phyloP scores from a whole-genome alignment of 2,113 vertebrate species.

The Lepus americanus region DNA sequence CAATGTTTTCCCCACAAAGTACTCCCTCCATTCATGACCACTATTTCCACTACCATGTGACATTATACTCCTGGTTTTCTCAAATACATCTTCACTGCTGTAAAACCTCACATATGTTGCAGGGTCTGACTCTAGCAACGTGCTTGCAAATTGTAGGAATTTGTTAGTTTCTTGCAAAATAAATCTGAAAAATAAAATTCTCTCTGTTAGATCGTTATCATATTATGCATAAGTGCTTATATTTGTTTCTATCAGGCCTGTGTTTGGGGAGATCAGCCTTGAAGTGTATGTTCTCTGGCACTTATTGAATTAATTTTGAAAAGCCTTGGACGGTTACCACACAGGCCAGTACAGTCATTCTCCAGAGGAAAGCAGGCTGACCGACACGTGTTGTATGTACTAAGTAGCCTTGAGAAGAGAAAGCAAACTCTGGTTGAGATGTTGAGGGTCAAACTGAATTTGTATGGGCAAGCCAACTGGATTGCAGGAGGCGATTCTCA shows the following conservation, averaged over 20 bases:
- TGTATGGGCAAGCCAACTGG: not conserved
- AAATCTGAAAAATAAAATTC: not conserved
- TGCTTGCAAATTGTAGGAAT: not conserved
- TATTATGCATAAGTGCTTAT: not conserved
- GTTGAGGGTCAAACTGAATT: not conserved
- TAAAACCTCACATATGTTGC: not conserved
- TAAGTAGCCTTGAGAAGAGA: not conserved
- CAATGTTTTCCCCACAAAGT: not conserved
- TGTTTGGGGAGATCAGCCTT: not conserved
- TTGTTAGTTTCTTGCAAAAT: not conserved
- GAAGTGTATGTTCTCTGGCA: not conserved
- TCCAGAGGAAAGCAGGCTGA: not conserved
- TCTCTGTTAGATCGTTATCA: not conserved
- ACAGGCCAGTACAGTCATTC: not conserved
- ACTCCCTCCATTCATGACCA: not conserved
- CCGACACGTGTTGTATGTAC: fast-evolving
- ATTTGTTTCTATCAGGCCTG: not conserved
- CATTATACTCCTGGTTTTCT: not conserved
- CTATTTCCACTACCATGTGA: not conserved
- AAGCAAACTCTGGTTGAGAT: not conserved
- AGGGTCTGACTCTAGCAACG: not conserved
- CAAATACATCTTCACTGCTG: not conserved
- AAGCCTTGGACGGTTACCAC: not conserved
- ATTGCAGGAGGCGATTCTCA: not conserved
- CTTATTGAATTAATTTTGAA: not conserved